phyloP scores from a whole-genome alignment of 2,797 vertebrate species.

The Myoxocephalus aenaeus region DNA sequence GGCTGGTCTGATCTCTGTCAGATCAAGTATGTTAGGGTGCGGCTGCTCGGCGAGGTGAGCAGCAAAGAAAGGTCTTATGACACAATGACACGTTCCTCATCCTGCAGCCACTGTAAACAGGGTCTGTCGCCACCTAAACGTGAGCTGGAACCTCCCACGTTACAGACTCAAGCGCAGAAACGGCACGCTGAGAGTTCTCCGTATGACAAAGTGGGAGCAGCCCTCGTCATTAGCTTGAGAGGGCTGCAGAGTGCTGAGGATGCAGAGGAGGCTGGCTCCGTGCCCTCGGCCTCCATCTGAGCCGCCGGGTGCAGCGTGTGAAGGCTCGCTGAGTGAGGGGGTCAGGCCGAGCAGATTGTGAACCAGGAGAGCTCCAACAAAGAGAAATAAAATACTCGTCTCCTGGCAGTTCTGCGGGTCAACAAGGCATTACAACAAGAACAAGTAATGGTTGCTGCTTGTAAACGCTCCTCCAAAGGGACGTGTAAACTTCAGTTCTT shows the following conservation, averaged over 20 bases:
- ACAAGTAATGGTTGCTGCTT: conserved; percentile 14
- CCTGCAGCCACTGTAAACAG: conserved; percentile 9
- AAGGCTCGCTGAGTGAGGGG: conserved; percentile 50
- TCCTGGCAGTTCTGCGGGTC: conserved; percentile 42
- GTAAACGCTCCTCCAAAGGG: background rate
- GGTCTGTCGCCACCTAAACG: conserved; percentile 11
- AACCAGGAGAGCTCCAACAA: conserved; percentile 35
- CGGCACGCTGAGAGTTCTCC: conserved; percentile 36
- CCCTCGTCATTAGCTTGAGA: conserved; percentile 62
- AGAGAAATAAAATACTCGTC: conserved; percentile 28
- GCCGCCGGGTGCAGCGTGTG: conserved; percentile 32
- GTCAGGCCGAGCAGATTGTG: conserved; percentile 37
- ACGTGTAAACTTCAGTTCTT: conserved; percentile 22
- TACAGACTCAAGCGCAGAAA: conserved; percentile 16
- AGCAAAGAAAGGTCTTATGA: conserved; percentile 2
- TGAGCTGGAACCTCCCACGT: conserved; percentile 18
- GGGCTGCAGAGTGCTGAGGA: conserved; percentile 57
- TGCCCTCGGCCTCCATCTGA: conserved; percentile 56
- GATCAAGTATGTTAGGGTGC: background rate
- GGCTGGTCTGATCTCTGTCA: conserved; percentile 27
- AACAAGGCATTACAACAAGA: conserved; percentile 33
- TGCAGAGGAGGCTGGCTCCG: conserved; percentile 45
- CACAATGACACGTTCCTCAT: background rate
- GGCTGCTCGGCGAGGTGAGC: background rate
- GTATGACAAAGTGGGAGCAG: conserved; percentile 57